Conservation (phyloP, 2,888 invertebrate genomes). For the Spodoptera picta region DNA sequence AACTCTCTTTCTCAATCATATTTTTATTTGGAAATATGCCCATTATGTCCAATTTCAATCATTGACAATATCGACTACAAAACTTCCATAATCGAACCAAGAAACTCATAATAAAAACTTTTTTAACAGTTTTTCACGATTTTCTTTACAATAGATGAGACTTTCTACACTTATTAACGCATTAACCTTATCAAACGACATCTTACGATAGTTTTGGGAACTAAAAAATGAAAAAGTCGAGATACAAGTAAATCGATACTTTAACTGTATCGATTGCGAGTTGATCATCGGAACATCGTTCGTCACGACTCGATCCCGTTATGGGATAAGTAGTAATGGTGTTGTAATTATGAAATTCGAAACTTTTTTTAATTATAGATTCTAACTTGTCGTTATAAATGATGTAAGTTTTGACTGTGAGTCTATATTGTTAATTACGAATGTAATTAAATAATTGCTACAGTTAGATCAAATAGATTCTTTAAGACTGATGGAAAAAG, state of each 20-base stretch:
- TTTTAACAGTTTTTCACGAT: neutral
- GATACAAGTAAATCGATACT: conserved; percentile 44
- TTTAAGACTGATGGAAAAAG: too few relatives aligned
- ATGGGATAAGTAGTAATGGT: conserved; percentile 25
- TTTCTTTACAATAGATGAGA: neutral
- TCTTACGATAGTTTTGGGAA: conserved; percentile 14
- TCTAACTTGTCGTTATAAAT: too few relatives aligned
- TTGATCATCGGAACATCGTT: conserved; percentile 24
- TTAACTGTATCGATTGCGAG: conserved; percentile 49
- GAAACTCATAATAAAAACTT: neutral
- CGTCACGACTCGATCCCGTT: conserved; percentile 53
- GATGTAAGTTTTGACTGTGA: too few relatives aligned
- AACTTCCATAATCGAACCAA: too few relatives aligned
- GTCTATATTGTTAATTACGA: too few relatives aligned
- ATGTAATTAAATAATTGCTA: too few relatives aligned
- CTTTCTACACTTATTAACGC: conserved; percentile 10
- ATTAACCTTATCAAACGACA: conserved; percentile 5
- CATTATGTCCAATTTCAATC: too few relatives aligned
- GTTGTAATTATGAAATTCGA: conserved; percentile 37
- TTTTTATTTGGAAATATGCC: too few relatives aligned
- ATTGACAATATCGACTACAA: too few relatives aligned
- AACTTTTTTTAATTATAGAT: conserved; percentile 16
- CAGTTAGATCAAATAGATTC: too few relatives aligned
- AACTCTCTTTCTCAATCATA: too few relatives aligned
- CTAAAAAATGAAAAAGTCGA: conserved; percentile 17